Percentiles rank a stretch among this genome's conserved stretches.
Evolutionary conservation across 2,888 invertebrate species (phyloP).

Genomic region (Drosophila colorata): DNA sequence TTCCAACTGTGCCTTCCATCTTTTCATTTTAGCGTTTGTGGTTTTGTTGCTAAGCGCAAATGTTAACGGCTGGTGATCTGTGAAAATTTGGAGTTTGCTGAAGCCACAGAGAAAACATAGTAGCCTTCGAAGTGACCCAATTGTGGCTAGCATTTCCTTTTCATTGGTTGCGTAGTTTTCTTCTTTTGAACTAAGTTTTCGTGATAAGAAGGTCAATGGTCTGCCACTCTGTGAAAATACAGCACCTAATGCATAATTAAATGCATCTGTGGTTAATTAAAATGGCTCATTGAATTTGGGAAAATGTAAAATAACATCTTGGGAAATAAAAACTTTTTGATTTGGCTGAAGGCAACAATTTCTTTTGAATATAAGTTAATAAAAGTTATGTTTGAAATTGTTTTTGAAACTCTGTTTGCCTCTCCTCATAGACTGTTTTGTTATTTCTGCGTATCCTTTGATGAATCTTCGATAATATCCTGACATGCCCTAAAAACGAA

Average conservation of each 20-base stretch:
- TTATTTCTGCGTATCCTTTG: background rate
- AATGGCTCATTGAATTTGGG: background rate
- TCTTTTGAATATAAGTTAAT: background rate
- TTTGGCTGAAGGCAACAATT: background rate
- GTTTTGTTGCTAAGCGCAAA: too few relatives aligned
- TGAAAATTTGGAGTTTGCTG: too few relatives aligned
- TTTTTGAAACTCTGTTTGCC: background rate
- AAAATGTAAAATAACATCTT: background rate
- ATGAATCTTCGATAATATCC: too few relatives aligned
- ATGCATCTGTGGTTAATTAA: conserved; percentile 2
- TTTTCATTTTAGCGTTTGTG: too few relatives aligned
- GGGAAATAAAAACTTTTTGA: background rate
- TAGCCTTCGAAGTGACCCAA: background rate
- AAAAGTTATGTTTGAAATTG: background rate
- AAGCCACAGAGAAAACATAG: too few relatives aligned
- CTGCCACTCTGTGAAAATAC: background rate
- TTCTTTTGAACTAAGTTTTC: background rate
- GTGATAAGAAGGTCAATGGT: background rate
- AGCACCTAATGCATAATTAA: background rate
- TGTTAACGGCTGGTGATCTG: too few relatives aligned
- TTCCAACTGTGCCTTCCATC: too few relatives aligned
- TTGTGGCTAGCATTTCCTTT: background rate
- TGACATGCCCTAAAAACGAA: too few relatives aligned
- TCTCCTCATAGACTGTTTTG: background rate
- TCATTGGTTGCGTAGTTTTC: background rate